Conservation (phyloP, 2,113 vertebrate species). For the Trogon melanurus region DNA sequence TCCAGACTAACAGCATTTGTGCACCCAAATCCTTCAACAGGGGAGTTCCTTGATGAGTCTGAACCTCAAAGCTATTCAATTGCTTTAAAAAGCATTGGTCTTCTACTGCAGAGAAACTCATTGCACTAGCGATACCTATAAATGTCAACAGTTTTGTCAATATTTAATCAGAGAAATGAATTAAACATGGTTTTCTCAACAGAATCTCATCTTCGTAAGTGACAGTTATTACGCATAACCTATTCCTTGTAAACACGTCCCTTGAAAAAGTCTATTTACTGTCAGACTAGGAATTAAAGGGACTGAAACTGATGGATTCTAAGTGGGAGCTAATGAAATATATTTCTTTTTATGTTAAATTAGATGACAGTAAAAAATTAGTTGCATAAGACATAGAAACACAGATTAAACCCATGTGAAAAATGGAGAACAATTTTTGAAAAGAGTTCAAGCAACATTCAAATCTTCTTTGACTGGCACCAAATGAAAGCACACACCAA, state of each 20-base stretch:
- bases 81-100: background rate
- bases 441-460: background rate
- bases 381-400: background rate
- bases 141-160: background rate
- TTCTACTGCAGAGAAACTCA: background rate
- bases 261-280: background rate
- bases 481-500: background rate
- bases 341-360: conserved; percentile 23
- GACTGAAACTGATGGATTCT: background rate
- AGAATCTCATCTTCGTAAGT: background rate
- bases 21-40: background rate
- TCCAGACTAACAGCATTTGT: background rate
- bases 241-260: background rate
- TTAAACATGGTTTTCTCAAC: background rate
- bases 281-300: background rate
- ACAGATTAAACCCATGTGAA: background rate
- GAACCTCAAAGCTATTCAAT: background rate
- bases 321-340: background rate
- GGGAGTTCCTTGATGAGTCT: background rate
- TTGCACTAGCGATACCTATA: background rate
- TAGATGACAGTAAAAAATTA: conserved; percentile 17
- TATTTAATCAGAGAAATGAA: background rate
- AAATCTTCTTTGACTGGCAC: background rate
- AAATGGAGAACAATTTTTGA: background rate
- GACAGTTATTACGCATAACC: background rate